These are phyloP conservation scores for Phenganax stokvisi DNA, from an alignment of 92 coral and sea anemone genomes.

Conservation along the genomic window DNA sequence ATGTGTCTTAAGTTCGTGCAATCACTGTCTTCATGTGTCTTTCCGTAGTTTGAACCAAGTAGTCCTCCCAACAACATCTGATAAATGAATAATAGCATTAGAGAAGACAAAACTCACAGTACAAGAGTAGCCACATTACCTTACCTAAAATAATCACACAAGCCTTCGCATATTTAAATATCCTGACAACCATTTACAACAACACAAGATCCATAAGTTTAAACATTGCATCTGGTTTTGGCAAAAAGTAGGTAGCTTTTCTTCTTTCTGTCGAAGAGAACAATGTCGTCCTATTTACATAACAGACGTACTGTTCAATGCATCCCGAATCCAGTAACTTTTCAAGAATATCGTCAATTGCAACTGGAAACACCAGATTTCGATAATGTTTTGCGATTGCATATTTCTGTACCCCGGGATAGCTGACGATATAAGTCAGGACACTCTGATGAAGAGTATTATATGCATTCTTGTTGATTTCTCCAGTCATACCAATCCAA, in stretches of 20 bases:
- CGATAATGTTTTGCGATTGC: slow-evolving; percentile 22
- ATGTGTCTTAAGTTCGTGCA: no score
- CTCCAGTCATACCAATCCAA: slow-evolving; percentile 54
- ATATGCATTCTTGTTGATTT: slow-evolving; percentile 41
- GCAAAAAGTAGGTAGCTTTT: slow-evolving; percentile 17
- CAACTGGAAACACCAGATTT: slow-evolving; percentile 20
- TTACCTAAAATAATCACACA: background rate
- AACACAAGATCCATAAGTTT: slow-evolving; percentile 12
- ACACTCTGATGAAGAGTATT: slow-evolving; percentile 45
- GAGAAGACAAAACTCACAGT: background rate
- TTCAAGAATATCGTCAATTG: slow-evolving; percentile 14
- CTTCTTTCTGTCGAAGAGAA: slow-evolving; percentile 4
- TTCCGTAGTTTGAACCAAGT: no score
- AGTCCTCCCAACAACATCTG: no score
- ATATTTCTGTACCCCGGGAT: slow-evolving; percentile 52
- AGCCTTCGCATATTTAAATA: background rate
- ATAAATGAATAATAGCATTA: no score
- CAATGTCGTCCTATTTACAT: background rate
- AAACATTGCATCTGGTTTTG: slow-evolving; percentile 15
- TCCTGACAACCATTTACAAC: background rate
- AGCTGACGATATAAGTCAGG: slow-evolving; percentile 38
- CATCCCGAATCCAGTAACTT: slow-evolving; percentile 13
- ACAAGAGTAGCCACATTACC: background rate
- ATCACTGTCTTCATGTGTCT: no score
- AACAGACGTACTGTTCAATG: background rate